Conservation (phyloP, 2,113 vertebrate genomes). For the Grantiella picta region DNA sequence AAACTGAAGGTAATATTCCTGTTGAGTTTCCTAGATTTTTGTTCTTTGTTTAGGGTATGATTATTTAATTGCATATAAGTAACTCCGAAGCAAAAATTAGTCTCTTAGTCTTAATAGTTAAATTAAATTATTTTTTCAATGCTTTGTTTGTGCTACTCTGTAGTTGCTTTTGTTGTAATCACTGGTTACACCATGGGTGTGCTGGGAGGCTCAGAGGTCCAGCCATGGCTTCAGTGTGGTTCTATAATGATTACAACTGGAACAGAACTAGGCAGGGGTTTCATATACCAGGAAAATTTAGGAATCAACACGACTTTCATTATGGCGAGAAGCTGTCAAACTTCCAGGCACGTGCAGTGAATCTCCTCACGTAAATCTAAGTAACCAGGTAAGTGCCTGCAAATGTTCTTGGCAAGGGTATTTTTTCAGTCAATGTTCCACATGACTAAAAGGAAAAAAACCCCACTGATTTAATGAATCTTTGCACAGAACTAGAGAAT, state of each 20-base stretch:
- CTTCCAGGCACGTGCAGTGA: neutral
- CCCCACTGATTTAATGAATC: neutral
- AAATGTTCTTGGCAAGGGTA: neutral
- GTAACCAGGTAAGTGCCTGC: neutral
- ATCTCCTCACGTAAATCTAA: neutral
- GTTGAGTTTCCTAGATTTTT: neutral
- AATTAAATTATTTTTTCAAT: neutral
- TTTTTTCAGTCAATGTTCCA: neutral
- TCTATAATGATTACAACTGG: neutral
- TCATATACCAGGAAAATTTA: neutral
- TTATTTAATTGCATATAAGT: neutral
- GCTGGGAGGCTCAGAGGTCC: neutral
- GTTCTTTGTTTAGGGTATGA: neutral
- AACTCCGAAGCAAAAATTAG: neutral
- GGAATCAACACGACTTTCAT: neutral
- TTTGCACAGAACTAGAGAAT: neutral
- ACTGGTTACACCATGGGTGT: neutral
- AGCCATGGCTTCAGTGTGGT: neutral
- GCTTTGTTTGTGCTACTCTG: neutral
- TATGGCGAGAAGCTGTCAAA: neutral
- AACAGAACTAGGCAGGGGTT: neutral
- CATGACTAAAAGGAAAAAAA: neutral
- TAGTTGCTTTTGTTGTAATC: neutral
- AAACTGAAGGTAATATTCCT: neutral
- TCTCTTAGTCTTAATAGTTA: neutral